These are phyloP conservation scores for Altica lythri DNA, from an alignment of 2,888 invertebrate species.

Conservation along the genomic window DNA sequence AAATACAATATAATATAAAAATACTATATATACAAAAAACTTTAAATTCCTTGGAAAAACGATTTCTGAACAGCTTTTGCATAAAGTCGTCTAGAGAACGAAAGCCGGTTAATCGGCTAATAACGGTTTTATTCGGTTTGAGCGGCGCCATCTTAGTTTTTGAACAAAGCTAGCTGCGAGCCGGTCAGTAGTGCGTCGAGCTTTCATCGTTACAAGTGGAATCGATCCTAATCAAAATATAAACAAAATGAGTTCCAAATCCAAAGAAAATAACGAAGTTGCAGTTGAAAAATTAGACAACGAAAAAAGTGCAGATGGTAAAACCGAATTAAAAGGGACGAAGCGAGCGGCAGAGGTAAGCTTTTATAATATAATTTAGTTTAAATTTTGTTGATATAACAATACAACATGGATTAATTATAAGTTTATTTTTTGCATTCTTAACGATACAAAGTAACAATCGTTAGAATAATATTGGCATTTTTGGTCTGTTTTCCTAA, in stretches of 20 bases:
- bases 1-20: conserved; percentile 5
- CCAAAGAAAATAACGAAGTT: conserved; percentile 85
- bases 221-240: conserved; percentile 44
- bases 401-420: too few relatives aligned
- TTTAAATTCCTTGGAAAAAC: conserved; percentile 37
- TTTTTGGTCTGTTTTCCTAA: too few relatives aligned
- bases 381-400: too few relatives aligned
- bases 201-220: conserved; percentile 57
- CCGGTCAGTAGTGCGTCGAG: conserved; percentile 73
- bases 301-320: conserved; percentile 77
- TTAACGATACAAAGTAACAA: too few relatives aligned
- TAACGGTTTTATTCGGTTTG: conserved; percentile 59
- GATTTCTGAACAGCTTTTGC: conserved; percentile 27
- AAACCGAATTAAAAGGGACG: conserved; percentile 84
- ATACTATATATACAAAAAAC: conserved; percentile 17
- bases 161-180: conserved; percentile 73
- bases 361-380: too few relatives aligned
- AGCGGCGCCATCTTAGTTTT: conserved; percentile 85
- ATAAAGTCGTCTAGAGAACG: conserved; percentile 41
- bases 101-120: conserved; percentile 55
- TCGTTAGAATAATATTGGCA: too few relatives aligned
- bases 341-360: conserved; percentile 89
- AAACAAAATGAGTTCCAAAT: conserved; percentile 76
- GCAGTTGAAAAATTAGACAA: conserved; percentile 81
- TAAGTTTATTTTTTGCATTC: too few relatives aligned